Base-by-base conservation (phyloP, 2,113 vertebrate species). In the Oreochromis aureus region DNA sequence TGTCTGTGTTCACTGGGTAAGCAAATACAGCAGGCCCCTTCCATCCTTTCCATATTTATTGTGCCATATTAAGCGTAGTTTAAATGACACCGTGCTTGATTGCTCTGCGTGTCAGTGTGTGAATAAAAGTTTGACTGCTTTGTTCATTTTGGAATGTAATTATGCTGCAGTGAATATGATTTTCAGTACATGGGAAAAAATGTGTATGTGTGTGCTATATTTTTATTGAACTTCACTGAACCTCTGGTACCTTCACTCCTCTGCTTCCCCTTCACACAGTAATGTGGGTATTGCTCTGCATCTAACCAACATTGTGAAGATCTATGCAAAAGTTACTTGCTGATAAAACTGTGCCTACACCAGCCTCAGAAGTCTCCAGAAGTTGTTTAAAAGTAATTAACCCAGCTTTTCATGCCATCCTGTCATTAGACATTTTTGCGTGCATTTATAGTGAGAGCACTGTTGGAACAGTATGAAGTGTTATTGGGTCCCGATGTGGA, bases 391-490 rank as follows among this genome's bases (percentile, higher is more conserved):
- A 89, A 89, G 82, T 90, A 93, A 95, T 95, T 83, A 58, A 92
- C 93, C 88, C 85, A 87, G 82, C 87, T 91, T 88, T 93, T 91
- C 87, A 82, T 61, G 39, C 81, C 86, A 39, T 82, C 87, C 82
- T 85, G 86, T 93, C 94, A 87, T 91, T 83, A 41, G 85, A 82
- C 56, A 86, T 83, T 86, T 89, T 81, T 59, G 36, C 15, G 61
- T 85, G 90, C 95, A 96, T 96, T 95, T 95, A 94, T 95, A 95
- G 91, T 85, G 89, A 92, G 91, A 93, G 93, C 86, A 71, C 86
- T 86, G 90, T 95, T 81, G 82, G 91, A 94, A 95, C 81, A 80
- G 87, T 84, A 92, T 96, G 93, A 96, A 96, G 95, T 95, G 96
- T 96, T 95, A 91, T 96, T 95, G 87, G 86, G 7, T 90, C 84